Evolutionary conservation across 2,888 invertebrate genomes (phyloP).

Genomic region (Spicauda simplicius): DNA sequence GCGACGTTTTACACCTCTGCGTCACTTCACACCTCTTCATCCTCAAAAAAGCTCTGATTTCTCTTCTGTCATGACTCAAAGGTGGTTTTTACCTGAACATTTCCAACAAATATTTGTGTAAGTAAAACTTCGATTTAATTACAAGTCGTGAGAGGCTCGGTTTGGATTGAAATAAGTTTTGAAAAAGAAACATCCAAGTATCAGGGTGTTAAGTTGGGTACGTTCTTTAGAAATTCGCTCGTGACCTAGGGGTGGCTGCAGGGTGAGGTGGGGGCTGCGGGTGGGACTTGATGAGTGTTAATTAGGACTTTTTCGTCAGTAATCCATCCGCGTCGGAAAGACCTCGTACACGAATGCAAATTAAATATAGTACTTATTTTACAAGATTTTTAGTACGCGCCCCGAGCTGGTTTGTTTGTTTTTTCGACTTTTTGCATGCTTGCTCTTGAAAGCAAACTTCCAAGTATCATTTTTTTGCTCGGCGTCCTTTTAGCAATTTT

Average conservation of each 20-base stretch:
- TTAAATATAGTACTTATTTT: constrained; percentile 22
- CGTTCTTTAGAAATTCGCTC: constrained; percentile 18
- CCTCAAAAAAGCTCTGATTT: too few species aligned
- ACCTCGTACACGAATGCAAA: constrained; percentile 29
- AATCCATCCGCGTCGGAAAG: constrained; percentile 29
- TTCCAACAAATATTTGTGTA: not conserved
- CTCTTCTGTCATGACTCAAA: too few species aligned
- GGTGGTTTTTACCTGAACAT: too few species aligned
- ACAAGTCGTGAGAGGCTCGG: not conserved
- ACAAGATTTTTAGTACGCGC: constrained; percentile 13
- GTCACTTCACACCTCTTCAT: too few species aligned
- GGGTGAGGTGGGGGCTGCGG: not conserved
- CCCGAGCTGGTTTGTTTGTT: constrained; percentile 6
- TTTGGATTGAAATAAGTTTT: constrained; percentile 11
- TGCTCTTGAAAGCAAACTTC: constrained; percentile 19
- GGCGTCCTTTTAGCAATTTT: constrained; percentile 21
- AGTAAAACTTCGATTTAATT: constrained; percentile 11
- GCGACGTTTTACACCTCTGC: too few species aligned
- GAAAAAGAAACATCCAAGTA: constrained; percentile 17
- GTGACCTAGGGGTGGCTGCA: constrained; percentile 6
- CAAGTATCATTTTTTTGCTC: constrained; percentile 10
- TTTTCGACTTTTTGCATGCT: constrained; percentile 17
- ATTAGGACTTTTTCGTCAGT: constrained; percentile 30
- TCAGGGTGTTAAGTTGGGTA: constrained; percentile 17
- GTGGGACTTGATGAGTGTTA: constrained; percentile 27